Base-by-base conservation (phyloP, 37 sponge, comb jelly and placozoan species). In the Geodia barretti region DNA sequence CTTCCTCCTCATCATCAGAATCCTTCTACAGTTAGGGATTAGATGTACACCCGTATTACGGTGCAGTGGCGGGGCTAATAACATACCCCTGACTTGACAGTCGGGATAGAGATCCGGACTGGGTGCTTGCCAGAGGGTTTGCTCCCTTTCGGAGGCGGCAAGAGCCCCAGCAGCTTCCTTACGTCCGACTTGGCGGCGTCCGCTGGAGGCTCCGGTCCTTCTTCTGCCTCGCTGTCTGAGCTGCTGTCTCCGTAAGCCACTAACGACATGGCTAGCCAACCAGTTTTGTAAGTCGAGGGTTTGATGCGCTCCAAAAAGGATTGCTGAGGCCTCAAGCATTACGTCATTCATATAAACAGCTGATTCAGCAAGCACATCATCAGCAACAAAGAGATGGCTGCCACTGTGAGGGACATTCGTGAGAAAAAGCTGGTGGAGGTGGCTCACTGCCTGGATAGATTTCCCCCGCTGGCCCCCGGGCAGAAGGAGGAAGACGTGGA, bases 1-100 rank as follows among this genome's bases (percentile, higher is more conserved):
- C 38, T 21, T 70, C 60, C n/a, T 83, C 74, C 42, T 83, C 84
- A 20, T 43, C 84, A 74, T 83, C 84, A 47, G 84, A 83, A 24
- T 83, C 84, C 31, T 75, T 43, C 75, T 83, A 32, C 8, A 67
- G 54, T 7, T 30, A 21, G 11, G 8, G 19, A 76, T 32, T 1
- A 68, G 32, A 68, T 34, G 36, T 20, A 31, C 69, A 19, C 21
- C 1, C n/a, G n/a, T n/a, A n/a, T n/a, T n/a, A n/a, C n/a, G n/a
- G n/a, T n/a, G n/a, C n/a, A n/a, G n/a, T n/a, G n/a, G n/a, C n/a
- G n/a, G n/a, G n/a, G n/a, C n/a, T n/a, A n/a, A n/a, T 25, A 31
- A 39, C 79, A 20, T 4, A 67, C 79, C 47, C 28, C 43, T 61
- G 54, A 41, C 64, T 61, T 47, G 24, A 84, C 41, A 7, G 59